Conservation (phyloP, 2,888 invertebrate species). For the Platerodrilus igneus region DNA sequence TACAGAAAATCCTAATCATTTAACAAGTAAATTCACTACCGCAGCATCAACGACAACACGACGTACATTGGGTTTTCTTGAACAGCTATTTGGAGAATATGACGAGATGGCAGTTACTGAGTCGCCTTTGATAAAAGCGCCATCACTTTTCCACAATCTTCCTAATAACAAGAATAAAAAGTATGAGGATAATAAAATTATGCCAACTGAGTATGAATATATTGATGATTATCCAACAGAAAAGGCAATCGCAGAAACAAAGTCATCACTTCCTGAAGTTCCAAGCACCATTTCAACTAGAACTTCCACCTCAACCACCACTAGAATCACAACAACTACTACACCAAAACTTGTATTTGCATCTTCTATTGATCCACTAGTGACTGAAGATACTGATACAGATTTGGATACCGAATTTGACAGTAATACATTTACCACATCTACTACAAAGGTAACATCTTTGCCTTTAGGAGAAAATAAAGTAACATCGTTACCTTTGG, state of each 20-base stretch:
- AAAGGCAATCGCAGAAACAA: too few species aligned
- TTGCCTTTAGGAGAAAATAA: conserved; percentile 47
- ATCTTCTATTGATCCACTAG: too few species aligned
- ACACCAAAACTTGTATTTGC: too few species aligned
- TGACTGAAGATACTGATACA: conserved; percentile 21
- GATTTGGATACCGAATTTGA: conserved; percentile 27
- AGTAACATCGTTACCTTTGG: conserved; percentile 30
- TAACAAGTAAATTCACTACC: conserved; percentile 24
- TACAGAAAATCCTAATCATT: conserved; percentile 11
- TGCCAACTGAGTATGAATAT: not conserved
- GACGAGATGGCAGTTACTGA: conserved; percentile 36
- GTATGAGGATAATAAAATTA: conserved; percentile 17
- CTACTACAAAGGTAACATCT: conserved; percentile 41
- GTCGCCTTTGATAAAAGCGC: conserved; percentile 24
- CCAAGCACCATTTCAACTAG: conserved; percentile 19
- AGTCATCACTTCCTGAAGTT: too few species aligned
- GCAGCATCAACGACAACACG: conserved; percentile 42
- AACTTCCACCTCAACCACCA: conserved; percentile 24
- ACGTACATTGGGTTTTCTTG: conserved; percentile 44
- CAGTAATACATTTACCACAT: conserved; percentile 17
- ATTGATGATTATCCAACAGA: too few species aligned
- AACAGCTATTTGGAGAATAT: conserved; percentile 47
- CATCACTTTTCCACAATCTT: conserved; percentile 29
- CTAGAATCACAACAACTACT: conserved; percentile 19
- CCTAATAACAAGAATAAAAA: conserved; percentile 29